Evolutionary conservation across 2,888 invertebrate genomes (phyloP).

Genomic region (Kuschelorhynchus macadamiae): DNA sequence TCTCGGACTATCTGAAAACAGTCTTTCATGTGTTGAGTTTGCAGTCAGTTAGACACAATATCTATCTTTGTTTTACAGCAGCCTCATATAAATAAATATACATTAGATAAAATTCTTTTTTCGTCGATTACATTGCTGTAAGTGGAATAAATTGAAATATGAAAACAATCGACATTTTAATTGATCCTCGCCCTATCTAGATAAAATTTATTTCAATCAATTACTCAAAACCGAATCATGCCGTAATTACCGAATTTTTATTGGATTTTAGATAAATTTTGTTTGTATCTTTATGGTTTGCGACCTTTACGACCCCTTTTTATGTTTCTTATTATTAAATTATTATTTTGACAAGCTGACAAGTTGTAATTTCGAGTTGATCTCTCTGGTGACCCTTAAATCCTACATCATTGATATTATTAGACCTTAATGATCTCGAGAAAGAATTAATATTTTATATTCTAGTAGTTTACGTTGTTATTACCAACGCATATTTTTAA

Average conservation of each 20-base stretch:
- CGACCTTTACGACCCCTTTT: constrained; percentile 21
- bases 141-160: constrained; percentile 36
- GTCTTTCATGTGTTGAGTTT: no score
- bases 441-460: no score
- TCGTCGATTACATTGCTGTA: no score
- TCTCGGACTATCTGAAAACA: no score
- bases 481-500: no score
- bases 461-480: no score
- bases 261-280: constrained; percentile 38
- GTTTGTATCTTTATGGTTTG: constrained; percentile 15
- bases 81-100: no score
- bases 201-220: constrained; percentile 48
- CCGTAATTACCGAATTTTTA: constrained; percentile 40
- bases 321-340: constrained; percentile 18
- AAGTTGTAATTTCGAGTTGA: constrained; percentile 24
- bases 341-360: constrained; percentile 34
- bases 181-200: constrained; percentile 19
- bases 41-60: no score
- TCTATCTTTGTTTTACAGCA: no score
- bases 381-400: constrained; percentile 35
- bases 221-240: constrained; percentile 40
- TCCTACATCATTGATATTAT: constrained; percentile 47
- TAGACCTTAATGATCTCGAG: no score
- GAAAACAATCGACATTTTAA: constrained; percentile 37
- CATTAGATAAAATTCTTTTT: no score